These are phyloP conservation scores for Paralinhomoeus sp. DNA, from an alignment of 2,888 invertebrate genomes.

Conservation along the genomic window DNA sequence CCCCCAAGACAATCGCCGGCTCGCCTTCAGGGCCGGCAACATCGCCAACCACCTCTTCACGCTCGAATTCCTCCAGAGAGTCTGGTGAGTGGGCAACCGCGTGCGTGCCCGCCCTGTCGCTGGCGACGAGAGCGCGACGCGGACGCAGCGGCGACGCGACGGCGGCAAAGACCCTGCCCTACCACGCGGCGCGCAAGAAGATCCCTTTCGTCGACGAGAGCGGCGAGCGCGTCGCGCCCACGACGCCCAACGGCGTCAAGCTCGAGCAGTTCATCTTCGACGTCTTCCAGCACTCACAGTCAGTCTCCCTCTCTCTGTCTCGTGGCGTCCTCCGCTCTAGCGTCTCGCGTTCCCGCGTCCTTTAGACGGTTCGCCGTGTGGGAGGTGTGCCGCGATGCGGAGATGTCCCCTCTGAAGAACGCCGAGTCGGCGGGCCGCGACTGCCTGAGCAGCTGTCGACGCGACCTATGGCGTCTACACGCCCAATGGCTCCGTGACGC, in stretches of 20 bases:
- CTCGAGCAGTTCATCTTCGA: conserved; percentile 98
- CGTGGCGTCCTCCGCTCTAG: too few relatives aligned
- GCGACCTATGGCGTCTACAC: conserved; percentile 52
- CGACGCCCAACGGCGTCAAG: conserved; percentile 77
- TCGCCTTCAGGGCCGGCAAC: conserved; percentile 79
- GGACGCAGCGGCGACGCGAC: too few relatives aligned
- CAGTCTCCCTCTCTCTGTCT: too few relatives aligned
- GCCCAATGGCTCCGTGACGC: too few relatives aligned
- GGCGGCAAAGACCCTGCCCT: too few relatives aligned
- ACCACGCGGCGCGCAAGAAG: conserved; percentile 92
- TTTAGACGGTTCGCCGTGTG: conserved; percentile 57
- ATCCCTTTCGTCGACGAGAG: conserved; percentile 55
- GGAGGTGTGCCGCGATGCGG: conserved; percentile 63
- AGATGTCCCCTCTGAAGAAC: conserved; percentile 93
- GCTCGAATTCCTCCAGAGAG: conserved; percentile 51
- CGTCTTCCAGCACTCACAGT: conserved; percentile 83
- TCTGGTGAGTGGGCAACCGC: conserved; percentile 45
- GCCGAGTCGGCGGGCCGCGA: conserved; percentile 60
- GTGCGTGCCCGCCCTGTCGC: too few relatives aligned
- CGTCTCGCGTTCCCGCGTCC: too few relatives aligned
- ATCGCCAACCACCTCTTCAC: conserved; percentile 97
- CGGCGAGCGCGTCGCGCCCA: conserved; percentile 38
- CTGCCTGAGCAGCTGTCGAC: conserved; percentile 53
- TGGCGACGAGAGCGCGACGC: too few relatives aligned
- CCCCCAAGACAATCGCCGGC: conserved; percentile 37